Conservation (phyloP, 2,797 vertebrate genomes). For the Sebastes steindachneri region DNA sequence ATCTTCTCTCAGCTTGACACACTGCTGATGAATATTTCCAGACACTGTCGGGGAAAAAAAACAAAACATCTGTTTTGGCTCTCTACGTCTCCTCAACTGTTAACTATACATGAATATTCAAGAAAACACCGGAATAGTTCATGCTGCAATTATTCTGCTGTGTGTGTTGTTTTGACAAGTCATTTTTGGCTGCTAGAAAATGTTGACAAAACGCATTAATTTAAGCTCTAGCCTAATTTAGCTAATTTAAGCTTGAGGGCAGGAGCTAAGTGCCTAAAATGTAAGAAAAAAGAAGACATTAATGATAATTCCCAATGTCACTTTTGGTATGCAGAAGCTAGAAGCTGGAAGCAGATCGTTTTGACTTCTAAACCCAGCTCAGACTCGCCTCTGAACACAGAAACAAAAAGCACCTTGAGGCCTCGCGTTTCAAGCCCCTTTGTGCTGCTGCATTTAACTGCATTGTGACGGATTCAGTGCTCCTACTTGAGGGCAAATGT, state of each 20-base stretch:
- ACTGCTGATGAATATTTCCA: slow-evolving; percentile 41
- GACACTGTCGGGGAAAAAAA: slow-evolving; percentile 7
- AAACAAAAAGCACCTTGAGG: slow-evolving; percentile 11
- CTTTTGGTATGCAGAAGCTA: slow-evolving; percentile 7
- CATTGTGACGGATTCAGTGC: slow-evolving; percentile 11
- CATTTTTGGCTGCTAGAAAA: slow-evolving; percentile 41
- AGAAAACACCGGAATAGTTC: slow-evolving; percentile 28
- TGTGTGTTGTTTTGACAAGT: slow-evolving; percentile 56
- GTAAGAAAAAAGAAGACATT: neutral
- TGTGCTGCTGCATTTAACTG: slow-evolving; percentile 6
- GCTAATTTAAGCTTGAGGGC: slow-evolving; percentile 30
- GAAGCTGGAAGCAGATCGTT: neutral
- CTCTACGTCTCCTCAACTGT: slow-evolving; percentile 29
- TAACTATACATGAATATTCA: slow-evolving; percentile 64
- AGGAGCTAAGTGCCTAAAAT: slow-evolving; percentile 2
- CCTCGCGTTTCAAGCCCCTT: neutral
- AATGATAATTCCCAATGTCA: neutral
- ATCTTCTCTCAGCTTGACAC: slow-evolving; percentile 32
- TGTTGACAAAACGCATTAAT: slow-evolving; percentile 54
- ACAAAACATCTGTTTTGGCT: slow-evolving; percentile 56
- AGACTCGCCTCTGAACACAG: neutral
- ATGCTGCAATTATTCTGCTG: slow-evolving; percentile 38
- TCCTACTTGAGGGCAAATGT: slow-evolving; percentile 5
- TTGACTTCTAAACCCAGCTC: neutral
- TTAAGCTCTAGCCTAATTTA: slow-evolving; percentile 39